Conservation (phyloP, 2,797 vertebrate species). For the Eidolon dupreanum region DNA sequence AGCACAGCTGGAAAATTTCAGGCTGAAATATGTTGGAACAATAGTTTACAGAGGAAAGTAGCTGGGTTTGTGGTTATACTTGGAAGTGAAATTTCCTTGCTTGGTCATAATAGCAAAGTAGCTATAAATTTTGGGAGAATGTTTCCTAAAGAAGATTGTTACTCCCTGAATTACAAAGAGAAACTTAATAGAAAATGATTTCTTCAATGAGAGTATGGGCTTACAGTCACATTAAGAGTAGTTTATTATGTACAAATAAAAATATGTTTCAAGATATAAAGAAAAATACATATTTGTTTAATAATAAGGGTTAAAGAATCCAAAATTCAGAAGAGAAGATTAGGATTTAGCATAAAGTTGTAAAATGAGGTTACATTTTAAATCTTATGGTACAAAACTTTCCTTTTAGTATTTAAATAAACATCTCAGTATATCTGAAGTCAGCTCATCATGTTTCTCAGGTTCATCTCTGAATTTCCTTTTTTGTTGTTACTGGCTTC, state of each 20-base stretch:
- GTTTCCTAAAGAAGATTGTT: conserved; percentile 70
- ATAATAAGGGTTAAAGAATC: conserved; percentile 34
- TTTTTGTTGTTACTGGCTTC: background rate
- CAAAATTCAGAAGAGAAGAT: conserved; percentile 1
- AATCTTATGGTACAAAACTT: background rate
- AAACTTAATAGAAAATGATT: conserved; percentile 57
- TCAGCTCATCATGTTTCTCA: conserved; percentile 1
- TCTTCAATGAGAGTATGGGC: conserved; percentile 41
- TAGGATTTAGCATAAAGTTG: background rate
- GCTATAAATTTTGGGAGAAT: conserved; percentile 72
- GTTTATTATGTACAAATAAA: conserved; percentile 47
- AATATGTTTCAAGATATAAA: conserved; percentile 1
- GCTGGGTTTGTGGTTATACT: conserved; percentile 80
- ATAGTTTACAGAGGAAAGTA: conserved; percentile 83
- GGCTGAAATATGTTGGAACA: conserved; percentile 80
- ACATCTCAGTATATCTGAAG: background rate
- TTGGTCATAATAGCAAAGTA: conserved; percentile 77
- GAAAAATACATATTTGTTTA: conserved; percentile 53
- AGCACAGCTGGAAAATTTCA: conserved; percentile 83
- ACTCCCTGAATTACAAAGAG: conserved; percentile 71
- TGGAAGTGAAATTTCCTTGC: conserved; percentile 82
- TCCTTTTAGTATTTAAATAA: conserved; percentile 47
- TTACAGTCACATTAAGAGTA: conserved; percentile 46
- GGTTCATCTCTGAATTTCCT: background rate
- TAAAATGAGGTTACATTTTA: conserved; percentile 14